Conservation (phyloP, 2,797 vertebrate genomes). For the Sitta carolinensis region DNA sequence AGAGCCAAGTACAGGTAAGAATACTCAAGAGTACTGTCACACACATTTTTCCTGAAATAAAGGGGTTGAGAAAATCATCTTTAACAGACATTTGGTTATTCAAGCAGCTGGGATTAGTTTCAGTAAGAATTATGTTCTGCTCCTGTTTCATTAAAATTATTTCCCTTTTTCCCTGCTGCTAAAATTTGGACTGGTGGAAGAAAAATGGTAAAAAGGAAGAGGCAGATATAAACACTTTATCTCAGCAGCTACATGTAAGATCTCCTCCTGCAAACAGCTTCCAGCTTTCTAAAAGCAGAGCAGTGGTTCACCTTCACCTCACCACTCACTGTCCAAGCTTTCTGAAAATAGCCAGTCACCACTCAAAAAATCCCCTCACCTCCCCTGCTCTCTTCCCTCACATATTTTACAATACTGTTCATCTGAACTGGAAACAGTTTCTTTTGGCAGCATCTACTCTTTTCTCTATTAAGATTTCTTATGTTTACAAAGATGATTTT, state of each 20-base stretch:
- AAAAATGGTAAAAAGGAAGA: background rate
- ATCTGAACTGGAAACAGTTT: background rate
- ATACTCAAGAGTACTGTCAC: background rate
- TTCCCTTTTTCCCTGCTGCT: background rate
- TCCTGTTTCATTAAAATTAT: background rate
- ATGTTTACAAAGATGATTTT: background rate
- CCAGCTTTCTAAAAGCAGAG: background rate
- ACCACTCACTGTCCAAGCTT: background rate
- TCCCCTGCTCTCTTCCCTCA: background rate
- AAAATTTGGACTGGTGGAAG: background rate
- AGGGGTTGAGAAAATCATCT: background rate
- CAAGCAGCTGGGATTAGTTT: background rate
- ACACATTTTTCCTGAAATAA: background rate
- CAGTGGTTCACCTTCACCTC: background rate
- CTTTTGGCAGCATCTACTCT: background rate
- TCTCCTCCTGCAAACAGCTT: background rate
- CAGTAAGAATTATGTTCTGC: background rate
- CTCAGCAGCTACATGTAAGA: background rate
- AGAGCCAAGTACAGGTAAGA: background rate
- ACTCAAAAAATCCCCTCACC: background rate
- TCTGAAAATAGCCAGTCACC: background rate
- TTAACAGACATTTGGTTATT: background rate
- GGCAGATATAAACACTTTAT: background rate
- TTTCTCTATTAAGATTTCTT: background rate
- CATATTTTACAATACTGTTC: background rate